Evolutionary conservation across 2,797 vertebrate genomes (phyloP).

Genomic region (Nothura maculosa): DNA sequence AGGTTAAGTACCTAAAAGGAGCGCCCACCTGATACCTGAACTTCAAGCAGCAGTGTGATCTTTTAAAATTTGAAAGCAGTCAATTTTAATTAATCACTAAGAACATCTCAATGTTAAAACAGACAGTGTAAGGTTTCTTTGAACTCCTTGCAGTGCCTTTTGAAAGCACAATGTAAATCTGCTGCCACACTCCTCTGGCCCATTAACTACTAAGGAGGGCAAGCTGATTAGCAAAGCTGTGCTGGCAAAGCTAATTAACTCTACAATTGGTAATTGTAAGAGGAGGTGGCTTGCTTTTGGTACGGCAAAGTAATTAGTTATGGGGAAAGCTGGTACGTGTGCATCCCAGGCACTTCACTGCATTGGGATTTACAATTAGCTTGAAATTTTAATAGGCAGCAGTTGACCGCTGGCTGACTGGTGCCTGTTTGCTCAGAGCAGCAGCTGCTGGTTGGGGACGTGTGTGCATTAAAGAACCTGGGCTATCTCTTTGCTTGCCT

Average conservation of each 20-base stretch:
- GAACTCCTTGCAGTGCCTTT: not conserved
- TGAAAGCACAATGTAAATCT: not conserved
- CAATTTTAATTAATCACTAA: not conserved
- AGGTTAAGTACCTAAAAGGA: not conserved
- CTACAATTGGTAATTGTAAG: not conserved
- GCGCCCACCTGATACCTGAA: not conserved
- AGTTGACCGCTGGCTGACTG: not conserved
- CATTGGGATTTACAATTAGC: not conserved
- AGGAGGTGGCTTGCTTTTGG: not conserved
- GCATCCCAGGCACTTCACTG: not conserved
- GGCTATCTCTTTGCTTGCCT: not conserved
- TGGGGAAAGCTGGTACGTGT: not conserved
- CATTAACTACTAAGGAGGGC: not conserved
- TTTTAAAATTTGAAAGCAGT: not conserved
- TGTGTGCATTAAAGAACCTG: not conserved
- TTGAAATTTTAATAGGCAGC: not conserved
- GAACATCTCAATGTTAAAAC: not conserved
- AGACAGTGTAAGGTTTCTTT: not conserved
- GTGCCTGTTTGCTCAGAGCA: not conserved
- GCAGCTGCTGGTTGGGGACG: not conserved
- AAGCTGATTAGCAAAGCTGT: not conserved
- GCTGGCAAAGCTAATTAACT: conserved; percentile 11
- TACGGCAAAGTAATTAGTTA: not conserved
- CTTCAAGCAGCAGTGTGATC: not conserved
- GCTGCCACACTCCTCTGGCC: not conserved